phyloP scores from a whole-genome alignment of 2,888 invertebrate species.

The Actias luna region DNA sequence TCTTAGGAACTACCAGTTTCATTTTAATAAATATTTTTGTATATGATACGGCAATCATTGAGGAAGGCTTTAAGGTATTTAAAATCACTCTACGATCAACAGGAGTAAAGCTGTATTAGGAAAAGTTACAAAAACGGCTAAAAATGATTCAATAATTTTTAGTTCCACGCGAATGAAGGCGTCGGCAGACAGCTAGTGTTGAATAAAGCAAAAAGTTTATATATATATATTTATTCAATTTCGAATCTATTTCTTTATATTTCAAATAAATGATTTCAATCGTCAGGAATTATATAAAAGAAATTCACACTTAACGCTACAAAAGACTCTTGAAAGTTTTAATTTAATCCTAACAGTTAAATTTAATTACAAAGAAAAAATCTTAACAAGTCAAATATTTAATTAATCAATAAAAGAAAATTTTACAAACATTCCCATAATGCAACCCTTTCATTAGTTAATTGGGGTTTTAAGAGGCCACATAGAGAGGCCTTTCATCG shows the following conservation, averaged over 20 bases:
- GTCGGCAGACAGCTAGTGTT: no score
- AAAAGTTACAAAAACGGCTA: no score
- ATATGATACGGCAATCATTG: no score
- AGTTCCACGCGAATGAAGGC: no score
- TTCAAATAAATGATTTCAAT: background rate
- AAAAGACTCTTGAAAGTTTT: background rate
- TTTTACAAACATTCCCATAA: slow-evolving; percentile 19
- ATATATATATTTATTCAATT: no score
- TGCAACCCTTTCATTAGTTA: slow-evolving; percentile 44
- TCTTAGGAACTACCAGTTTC: no score
- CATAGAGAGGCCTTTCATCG: slow-evolving; percentile 54
- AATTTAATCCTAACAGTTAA: background rate
- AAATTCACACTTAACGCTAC: background rate
- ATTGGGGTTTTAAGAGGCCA: slow-evolving; percentile 52
- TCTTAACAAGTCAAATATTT: background rate
- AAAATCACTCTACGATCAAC: no score
- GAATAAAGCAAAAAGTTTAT: background rate
- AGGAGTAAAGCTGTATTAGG: no score
- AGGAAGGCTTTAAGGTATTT: no score
- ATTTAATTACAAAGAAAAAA: background rate
- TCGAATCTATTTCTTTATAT: background rate
- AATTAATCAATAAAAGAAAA: slow-evolving; percentile 17
- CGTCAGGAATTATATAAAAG: background rate
- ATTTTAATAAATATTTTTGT: no score
- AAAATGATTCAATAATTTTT: no score